Evolutionary conservation across 2,113 vertebrate species (phyloP).

Genomic region (Burhinus oedicnemus): DNA sequence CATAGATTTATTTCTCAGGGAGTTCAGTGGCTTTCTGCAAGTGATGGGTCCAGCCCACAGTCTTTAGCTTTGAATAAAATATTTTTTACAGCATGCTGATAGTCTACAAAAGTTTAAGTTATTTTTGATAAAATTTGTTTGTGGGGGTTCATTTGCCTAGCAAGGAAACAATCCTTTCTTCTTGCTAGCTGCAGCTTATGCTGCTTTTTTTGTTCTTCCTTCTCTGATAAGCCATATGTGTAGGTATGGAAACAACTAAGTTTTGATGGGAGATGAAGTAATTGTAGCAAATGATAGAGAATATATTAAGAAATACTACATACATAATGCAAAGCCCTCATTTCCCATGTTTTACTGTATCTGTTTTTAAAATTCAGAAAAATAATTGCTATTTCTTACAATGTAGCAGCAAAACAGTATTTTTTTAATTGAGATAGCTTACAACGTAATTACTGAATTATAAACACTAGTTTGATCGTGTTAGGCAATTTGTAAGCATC

Average conservation of each 20-base stretch:
- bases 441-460: not conserved
- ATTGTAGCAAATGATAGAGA: not conserved
- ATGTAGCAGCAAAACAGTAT: not conserved
- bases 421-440: not conserved
- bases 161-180: not conserved
- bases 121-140: not conserved
- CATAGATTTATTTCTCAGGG: not conserved
- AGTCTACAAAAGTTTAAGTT: not conserved
- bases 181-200: not conserved
- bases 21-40: not conserved
- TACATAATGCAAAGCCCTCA: not conserved
- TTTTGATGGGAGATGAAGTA: not conserved
- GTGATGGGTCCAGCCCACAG: not conserved
- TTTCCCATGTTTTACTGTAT: not conserved
- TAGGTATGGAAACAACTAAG: not conserved
- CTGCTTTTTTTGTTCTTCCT: not conserved
- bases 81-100: not conserved
- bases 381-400: not conserved
- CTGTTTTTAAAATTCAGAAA: not conserved
- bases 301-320: not conserved
- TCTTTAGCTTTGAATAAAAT: not conserved
- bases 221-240: not conserved
- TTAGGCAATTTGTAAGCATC: not conserved
- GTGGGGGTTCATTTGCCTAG: not conserved
- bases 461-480: not conserved